A percentile compares a stretch with the other conserved stretches of the same genome.
Evolutionary conservation across 2,888 invertebrate species (phyloP).

Genomic region (Stenoptilia bipunctidactyla): DNA sequence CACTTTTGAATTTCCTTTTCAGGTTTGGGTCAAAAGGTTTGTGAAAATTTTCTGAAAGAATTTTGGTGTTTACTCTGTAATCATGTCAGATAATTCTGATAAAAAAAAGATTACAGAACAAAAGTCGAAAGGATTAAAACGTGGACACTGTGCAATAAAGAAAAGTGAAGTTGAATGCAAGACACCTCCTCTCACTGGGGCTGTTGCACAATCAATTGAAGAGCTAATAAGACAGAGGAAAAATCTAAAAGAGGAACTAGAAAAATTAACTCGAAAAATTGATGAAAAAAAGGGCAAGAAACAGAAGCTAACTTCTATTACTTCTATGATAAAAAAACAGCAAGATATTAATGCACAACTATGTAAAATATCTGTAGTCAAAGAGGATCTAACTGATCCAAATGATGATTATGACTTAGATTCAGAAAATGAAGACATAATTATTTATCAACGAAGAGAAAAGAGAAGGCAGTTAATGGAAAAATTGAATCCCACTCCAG

Average conservation of each 20-base stretch:
- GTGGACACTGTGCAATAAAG: too few relatives aligned
- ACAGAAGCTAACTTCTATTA: constrained; percentile 8
- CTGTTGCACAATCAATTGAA: constrained; percentile 21
- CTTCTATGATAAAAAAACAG: constrained; percentile 14
- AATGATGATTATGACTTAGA: constrained; percentile 65
- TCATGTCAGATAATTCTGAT: too few relatives aligned
- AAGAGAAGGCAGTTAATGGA: constrained; percentile 88
- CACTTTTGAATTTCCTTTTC: too few relatives aligned
- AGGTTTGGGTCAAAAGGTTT: too few relatives aligned
- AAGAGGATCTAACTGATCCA: too few relatives aligned
- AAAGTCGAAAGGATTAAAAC: too few relatives aligned
- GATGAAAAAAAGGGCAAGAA: constrained; percentile 20
- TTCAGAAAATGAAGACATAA: constrained; percentile 89
- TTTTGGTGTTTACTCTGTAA: too few relatives aligned
- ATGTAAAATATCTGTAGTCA: constrained; percentile 1
- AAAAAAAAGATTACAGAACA: too few relatives aligned
- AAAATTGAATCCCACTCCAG: constrained; percentile 24
- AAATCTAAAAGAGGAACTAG: constrained; percentile 39
- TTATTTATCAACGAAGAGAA: constrained; percentile 89
- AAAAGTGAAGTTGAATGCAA: constrained; percentile 25
- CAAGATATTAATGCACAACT: constrained; percentile 16
- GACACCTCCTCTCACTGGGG: constrained; percentile 47
- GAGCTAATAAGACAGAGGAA: constrained; percentile 46
- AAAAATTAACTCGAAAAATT: constrained; percentile 29
- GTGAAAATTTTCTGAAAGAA: too few relatives aligned